Evolutionary conservation across 2,797 vertebrate genomes (phyloP), one percentile per base, ranked within the genome.

Genomic region (Enteromius mattozi): DNA sequence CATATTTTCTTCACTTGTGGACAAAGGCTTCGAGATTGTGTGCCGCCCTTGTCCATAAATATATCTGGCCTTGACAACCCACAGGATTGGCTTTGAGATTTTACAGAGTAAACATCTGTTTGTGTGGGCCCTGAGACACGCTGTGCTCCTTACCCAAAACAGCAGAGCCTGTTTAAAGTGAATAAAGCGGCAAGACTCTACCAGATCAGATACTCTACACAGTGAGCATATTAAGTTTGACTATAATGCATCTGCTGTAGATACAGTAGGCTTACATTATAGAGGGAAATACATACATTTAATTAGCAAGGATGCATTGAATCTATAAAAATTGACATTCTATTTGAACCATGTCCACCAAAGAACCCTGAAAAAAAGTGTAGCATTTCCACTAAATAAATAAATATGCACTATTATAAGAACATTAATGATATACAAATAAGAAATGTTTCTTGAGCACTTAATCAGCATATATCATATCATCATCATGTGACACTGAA

Each of bases 21-120:
- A 95, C 93, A 94, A 94, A 94, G 92, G 92, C 89, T 92, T 93
- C 87, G 91, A 93, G 93, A 94, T 94, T 93, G 93, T 92, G 91
- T 91, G 89, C 89, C 88, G 90, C 90, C 89, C 92, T 93, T 94
- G 92, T 93, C 92, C 93, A 93, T 94, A 95, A 94, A 95, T 94
- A 94, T 93, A 93, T 94, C 93, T 94, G 89, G 90, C 87, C 86
- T 79, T 77, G 87, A 90, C 88, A 92, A 89, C 81, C 88, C 78
- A 80, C 88, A 89, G 89, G 86, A 95, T 94, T 94, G 90, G 90
- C 90, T 93, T 93, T 92, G 86, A 89, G 90, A 84, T 78, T 88
- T 78, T 81, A 76, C 90, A 89, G 88, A 89, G 78, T 86, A 90
- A 93, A 92, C 88, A 91, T 92, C 87, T 91, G 88, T 90, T 92